These are phyloP conservation scores for Aelia acuminata DNA, from an alignment of 2,888 invertebrate genomes.

Conservation along the genomic window DNA sequence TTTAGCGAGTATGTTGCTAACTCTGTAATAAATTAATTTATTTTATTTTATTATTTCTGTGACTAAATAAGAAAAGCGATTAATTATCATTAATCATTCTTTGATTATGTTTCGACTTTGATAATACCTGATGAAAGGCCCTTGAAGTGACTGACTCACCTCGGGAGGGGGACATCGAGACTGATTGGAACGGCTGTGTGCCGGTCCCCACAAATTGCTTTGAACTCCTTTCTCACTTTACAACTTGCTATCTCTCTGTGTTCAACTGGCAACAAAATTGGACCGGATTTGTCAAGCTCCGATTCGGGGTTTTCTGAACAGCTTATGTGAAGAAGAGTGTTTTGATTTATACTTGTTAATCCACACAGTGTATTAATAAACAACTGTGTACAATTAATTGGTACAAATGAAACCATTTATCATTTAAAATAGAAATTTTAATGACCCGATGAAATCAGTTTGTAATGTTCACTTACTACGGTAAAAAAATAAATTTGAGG, in stretches of 20 bases:
- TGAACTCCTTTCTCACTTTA: neutral
- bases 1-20: no score
- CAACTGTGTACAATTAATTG: no score
- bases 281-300: neutral
- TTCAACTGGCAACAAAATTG: neutral
- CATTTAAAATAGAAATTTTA: no score
- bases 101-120: neutral
- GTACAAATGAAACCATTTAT: no score
- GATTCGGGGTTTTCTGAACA: neutral
- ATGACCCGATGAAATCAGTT: no score
- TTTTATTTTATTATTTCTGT: no score
- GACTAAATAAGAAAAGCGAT: neutral
- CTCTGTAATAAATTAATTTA: no score
- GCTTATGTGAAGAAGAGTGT: neutral
- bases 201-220: neutral
- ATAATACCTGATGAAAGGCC: neutral
- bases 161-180: neutral
- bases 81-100: neutral
- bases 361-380: no score
- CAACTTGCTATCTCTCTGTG: neutral
- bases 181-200: neutral
- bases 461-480: no score
- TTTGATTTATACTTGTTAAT: no score
- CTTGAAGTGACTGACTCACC: slow-evolving; percentile 6
- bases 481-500: no score